Evolutionary conservation across 2,797 vertebrate species (phyloP), one percentile per base, ranked within the genome.

Genomic region (Galaxias olidus): DNA sequence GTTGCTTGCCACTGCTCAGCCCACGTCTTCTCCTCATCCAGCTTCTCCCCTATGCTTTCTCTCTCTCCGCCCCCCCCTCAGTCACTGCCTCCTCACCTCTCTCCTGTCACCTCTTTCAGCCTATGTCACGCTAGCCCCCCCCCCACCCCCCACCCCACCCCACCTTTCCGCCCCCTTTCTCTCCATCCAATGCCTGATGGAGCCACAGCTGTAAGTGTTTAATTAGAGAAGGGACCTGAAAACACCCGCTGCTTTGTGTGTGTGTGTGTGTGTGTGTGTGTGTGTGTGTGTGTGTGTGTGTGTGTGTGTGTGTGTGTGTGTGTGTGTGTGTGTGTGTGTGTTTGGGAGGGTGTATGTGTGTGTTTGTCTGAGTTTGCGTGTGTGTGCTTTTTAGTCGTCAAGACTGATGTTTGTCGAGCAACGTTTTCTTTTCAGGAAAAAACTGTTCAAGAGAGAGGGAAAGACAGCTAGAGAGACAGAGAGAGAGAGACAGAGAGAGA

Each of bases 91-190:
- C 30, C 30, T 6, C 40, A 15, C 18, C 46, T 15, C 18, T 18
- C 18, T 42, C 15, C 41, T 41, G 18, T 18, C 19, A 14, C 19
- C 10, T 46, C 12, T 11, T 12, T 30, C 9, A 12, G 4, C 10
- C 41, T 44, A 10, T n/a, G 4, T 12, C 49, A 15, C 13, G 4
- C 46, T 6, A 9, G 8, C 49, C 50, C 40, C 49, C 6, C 17
- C 9, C 48, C 30, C 47, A 11, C n/a, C n/a, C 19, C 18, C 45
- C 42, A 19, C 13, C 43, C 15, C 57, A 18, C 79, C 76, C 84
- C 73, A 41, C 68, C 71, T 65, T 59, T 50, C 45, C 77, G 65
- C 50, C 73, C 77, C 71, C 10, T n/a, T 4, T 10, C 41, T 41
- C 58, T 42, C 54, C 69, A 63, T 65, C 71, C 59, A 30, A 30